Percentiles rank a stretch among this genome's conserved stretches.
Conservation (phyloP, 53 echinoderm and acorn worm genomes). For the Luidia sarsii region DNA sequence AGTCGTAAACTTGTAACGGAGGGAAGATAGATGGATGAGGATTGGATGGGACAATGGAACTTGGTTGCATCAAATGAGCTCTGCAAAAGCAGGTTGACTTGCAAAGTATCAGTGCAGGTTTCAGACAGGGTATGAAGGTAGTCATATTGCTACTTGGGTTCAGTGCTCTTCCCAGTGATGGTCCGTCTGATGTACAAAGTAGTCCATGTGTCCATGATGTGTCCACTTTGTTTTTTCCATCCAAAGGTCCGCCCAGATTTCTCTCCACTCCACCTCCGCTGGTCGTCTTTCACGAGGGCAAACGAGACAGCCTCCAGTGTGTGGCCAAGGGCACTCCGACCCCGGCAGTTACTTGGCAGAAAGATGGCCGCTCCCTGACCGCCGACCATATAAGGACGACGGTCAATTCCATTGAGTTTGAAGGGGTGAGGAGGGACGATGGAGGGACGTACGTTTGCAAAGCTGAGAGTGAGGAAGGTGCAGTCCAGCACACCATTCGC, state of each 20-base stretch:
- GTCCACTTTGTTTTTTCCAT: neutral
- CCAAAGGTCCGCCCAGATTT: slow-evolving; percentile 83
- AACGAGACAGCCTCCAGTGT: slow-evolving; percentile 62
- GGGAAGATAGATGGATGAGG: too few species aligned
- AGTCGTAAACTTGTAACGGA: too few species aligned
- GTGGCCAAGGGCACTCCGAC: slow-evolving; percentile 72
- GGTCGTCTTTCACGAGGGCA: slow-evolving; percentile 66
- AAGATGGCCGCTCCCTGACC: slow-evolving; percentile 59
- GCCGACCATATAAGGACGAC: slow-evolving; percentile 52
- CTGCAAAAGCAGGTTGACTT: too few species aligned
- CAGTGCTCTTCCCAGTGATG: too few species aligned
- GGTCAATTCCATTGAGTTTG: slow-evolving; percentile 72
- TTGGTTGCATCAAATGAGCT: too few species aligned
- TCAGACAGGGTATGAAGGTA: too few species aligned
- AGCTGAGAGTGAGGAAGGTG: slow-evolving; percentile 85
- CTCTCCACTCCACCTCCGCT: slow-evolving; percentile 63
- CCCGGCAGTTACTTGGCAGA: slow-evolving; percentile 80
- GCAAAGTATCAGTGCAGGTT: too few species aligned
- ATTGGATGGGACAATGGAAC: too few species aligned
- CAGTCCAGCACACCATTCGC: slow-evolving; percentile 61
- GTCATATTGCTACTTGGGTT: too few species aligned
- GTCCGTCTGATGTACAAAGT: too few species aligned
- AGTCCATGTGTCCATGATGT: too few species aligned
- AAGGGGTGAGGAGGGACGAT: slow-evolving; percentile 64
- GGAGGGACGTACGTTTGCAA: slow-evolving; percentile 78